Base-by-base conservation (phyloP, 1,140 invertebrate species). In the Drosophila ohnishii region DNA sequence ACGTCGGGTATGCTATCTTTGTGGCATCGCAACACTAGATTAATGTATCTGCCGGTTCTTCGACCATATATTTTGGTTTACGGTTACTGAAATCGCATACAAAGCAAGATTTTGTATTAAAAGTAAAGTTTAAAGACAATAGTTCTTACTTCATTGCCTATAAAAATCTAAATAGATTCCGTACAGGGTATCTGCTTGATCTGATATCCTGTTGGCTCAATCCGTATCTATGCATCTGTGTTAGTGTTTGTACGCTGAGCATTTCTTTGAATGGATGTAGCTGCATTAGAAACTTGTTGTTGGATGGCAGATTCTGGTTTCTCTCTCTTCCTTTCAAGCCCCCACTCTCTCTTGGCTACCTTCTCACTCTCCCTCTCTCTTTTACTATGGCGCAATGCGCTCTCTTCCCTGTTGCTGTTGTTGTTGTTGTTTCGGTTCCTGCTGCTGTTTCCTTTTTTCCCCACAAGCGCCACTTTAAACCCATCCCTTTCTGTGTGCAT, bases 281-380 rank as follows among this genome's bases (percentile, higher is more conserved):
- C 61, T 88, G 84, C 79, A 87, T 87, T 87, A 77, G 83, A 80
- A 87, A 87, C 84, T 88, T 87, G 83, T 87, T 83, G 77, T 85
- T 55, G 51, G 51, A 70, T 61, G 30, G 42, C 40, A 32, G 75
- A 45, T 60, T 78, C 61, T 72, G 66, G 59, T 66, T 78, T 71
- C 53, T 64, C 61, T 65, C 57, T 51, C 40, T 25, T 14, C 25
- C 58, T 58, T 14, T 25, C 5, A 16, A 11, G 9, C 28, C 50
- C 44, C 61, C 53, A 60, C 56, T 58, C 45, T 37, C 53, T 60
- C 57, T 25, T 35, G 35, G 25, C 37, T 37, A 19, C n/a, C 39
- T 44, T 14, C 66, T 62, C 39, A 22, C 35, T 58, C 48, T 51
- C 39, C 44, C 30, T 28, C 64, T 35, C n/a, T 56, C 37, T 55